Percentiles rank a stretch among this genome's conserved stretches.
Conservation (phyloP, 2,888 invertebrate genomes). For the Empis stercorea region DNA sequence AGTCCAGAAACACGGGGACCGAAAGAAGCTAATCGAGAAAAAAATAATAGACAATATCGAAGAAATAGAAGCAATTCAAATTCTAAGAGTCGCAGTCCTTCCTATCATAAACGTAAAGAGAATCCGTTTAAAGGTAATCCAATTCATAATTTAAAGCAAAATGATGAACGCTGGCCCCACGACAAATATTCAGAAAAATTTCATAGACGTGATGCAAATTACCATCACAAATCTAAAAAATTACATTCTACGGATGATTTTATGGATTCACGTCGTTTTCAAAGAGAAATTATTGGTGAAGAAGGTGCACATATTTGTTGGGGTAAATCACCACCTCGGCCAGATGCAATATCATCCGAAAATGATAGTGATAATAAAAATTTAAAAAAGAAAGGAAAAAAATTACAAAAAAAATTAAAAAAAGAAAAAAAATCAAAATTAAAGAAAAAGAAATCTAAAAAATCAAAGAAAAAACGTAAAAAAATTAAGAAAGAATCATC, state of each 20-base stretch:
- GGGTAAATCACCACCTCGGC: conserved; percentile 59
- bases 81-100: too few species aligned
- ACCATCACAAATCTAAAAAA: conserved; percentile 5
- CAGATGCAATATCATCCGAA: conserved; percentile 43
- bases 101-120: background rate
- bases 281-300: conserved; percentile 61
- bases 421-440: conserved; percentile 26
- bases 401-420: conserved; percentile 15
- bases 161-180: conserved; percentile 22
- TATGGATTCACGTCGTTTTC: conserved; percentile 55
- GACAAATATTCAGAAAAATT: conserved; percentile 20
- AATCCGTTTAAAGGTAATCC: background rate
- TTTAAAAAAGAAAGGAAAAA: conserved; percentile 18
- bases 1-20: too few species aligned
- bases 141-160: conserved; percentile 3
- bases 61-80: too few species aligned
- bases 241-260: conserved; percentile 42
- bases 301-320: conserved; percentile 56
- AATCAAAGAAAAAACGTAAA: conserved; percentile 37
- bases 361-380: conserved; percentile 26
- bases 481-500: conserved; percentile 30
- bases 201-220: conserved; percentile 9
- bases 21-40: too few species aligned
- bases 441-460: conserved; percentile 40
- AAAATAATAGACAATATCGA: too few species aligned